A percentile compares a stretch with the other conserved stretches of the same genome.
Evolutionary conservation across 2,113 vertebrate species (phyloP).

Genomic region (Pyxicephalus adspersus): DNA sequence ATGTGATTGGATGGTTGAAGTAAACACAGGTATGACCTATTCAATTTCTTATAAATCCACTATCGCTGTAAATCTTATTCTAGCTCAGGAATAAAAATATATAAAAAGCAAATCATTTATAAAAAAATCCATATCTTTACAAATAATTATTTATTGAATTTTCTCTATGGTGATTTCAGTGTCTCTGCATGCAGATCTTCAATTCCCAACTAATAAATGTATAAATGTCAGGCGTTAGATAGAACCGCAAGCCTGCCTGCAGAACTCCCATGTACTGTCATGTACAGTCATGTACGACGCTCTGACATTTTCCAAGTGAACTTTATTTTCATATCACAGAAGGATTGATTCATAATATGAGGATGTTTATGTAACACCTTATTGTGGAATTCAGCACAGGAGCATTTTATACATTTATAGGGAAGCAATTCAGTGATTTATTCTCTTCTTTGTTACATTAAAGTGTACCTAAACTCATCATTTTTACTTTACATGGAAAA

Average conservation of each 20-base stretch:
- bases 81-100: too few species aligned
- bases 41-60: too few species aligned
- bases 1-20: too few species aligned
- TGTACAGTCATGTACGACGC: background rate
- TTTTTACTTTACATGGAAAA: too few species aligned
- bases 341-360: background rate
- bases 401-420: background rate
- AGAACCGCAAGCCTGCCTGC: background rate
- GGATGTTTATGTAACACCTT: background rate
- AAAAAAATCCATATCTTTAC: too few species aligned
- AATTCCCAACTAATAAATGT: background rate
- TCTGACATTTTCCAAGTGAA: background rate
- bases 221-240: background rate
- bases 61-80: too few species aligned
- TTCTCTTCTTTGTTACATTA: background rate
- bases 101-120: too few species aligned
- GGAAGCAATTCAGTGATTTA: background rate
- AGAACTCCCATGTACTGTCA: too few species aligned
- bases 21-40: too few species aligned
- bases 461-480: too few species aligned
- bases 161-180: background rate
- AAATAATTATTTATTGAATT: too few species aligned
- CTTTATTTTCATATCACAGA: slow-evolving; percentile 1
- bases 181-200: background rate
- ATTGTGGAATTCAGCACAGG: background rate